phyloP scores from a whole-genome alignment of 1,140 invertebrate species.

The Drosophila seguyi region DNA sequence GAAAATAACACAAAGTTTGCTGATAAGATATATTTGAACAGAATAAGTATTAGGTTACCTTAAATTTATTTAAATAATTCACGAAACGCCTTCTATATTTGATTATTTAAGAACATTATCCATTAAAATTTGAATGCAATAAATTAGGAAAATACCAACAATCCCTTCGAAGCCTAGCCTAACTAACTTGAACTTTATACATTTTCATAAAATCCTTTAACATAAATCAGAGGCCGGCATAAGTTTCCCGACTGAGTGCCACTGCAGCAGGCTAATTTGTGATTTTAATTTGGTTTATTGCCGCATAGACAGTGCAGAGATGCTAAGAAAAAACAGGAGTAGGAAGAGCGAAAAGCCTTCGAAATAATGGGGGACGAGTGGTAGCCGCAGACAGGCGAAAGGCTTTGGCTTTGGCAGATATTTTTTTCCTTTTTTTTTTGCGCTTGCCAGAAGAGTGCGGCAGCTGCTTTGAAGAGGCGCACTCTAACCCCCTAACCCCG shows the following conservation, averaged over 20 bases:
- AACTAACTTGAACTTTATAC: too few species aligned
- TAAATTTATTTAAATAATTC: too few species aligned
- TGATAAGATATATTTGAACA: not conserved
- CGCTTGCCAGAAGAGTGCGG: slow-evolving; percentile 51
- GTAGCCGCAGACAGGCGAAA: slow-evolving; percentile 56
- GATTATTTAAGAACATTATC: not conserved
- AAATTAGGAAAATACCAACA: not conserved
- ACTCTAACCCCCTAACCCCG: slow-evolving; percentile 11
- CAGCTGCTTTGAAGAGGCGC: slow-evolving; percentile 67
- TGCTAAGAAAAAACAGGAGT: slow-evolving; percentile 55
- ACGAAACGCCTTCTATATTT: not conserved
- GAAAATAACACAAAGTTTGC: not conserved
- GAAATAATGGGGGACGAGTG: slow-evolving; percentile 38
- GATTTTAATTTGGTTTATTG: slow-evolving; percentile 79
- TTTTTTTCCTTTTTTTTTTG: not conserved
- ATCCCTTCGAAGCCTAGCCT: not conserved
- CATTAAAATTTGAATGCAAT: not conserved
- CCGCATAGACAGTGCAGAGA: slow-evolving; percentile 65
- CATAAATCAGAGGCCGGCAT: slow-evolving; percentile 4
- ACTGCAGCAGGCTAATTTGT: slow-evolving; percentile 76
- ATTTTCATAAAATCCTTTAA: not conserved
- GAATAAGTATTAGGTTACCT: too few species aligned
- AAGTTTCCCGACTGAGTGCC: slow-evolving; percentile 32
- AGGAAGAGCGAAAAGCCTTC: slow-evolving; percentile 11
- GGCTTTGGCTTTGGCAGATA: slow-evolving; percentile 37